Conservation (phyloP, 1,140 invertebrate genomes). For the Rhyacophila brunnea region DNA sequence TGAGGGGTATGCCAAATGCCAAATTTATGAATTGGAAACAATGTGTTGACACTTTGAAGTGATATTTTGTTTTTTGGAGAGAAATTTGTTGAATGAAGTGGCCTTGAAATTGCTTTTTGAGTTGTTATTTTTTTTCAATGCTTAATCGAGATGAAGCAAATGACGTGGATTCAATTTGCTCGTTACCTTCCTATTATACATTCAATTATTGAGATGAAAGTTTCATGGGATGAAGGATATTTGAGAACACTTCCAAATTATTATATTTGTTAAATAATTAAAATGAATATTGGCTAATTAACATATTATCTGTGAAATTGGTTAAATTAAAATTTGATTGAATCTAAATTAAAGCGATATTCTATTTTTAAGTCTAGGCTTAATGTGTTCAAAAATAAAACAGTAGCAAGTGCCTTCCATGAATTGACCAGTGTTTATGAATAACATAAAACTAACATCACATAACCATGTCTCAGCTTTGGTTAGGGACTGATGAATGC, state of each 20-base stretch:
- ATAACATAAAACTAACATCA: conserved; percentile 24
- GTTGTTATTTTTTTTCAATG: too few relatives aligned
- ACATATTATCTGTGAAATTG: conserved; percentile 14
- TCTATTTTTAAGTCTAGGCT: conserved; percentile 37
- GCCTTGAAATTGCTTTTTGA: conserved; percentile 21
- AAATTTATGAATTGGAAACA: conserved; percentile 32
- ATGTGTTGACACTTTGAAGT: conserved; percentile 22
- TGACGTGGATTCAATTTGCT: too few relatives aligned
- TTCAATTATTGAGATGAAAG: conserved; percentile 5
- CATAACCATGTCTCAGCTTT: conserved; percentile 32
- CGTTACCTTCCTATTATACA: too few relatives aligned
- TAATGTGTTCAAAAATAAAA: conserved; percentile 35
- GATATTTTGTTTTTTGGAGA: conserved; percentile 24
- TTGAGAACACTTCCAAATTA: conserved; percentile 28
- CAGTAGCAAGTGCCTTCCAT: conserved; percentile 37
- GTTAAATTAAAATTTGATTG: conserved; percentile 24
- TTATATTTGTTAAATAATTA: conserved; percentile 22
- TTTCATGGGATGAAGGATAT: conserved; percentile 8
- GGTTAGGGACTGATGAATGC: conserved; percentile 22
- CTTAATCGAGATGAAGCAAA: too few relatives aligned
- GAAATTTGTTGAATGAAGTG: conserved; percentile 21
- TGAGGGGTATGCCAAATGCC: conserved; percentile 37
- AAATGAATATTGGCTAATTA: conserved; percentile 24
- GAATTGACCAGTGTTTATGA: conserved; percentile 34
- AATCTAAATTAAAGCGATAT: conserved; percentile 29